phyloP scores from a whole-genome alignment of 2,888 invertebrate genomes.

The Pristionchus fissidentatus region DNA sequence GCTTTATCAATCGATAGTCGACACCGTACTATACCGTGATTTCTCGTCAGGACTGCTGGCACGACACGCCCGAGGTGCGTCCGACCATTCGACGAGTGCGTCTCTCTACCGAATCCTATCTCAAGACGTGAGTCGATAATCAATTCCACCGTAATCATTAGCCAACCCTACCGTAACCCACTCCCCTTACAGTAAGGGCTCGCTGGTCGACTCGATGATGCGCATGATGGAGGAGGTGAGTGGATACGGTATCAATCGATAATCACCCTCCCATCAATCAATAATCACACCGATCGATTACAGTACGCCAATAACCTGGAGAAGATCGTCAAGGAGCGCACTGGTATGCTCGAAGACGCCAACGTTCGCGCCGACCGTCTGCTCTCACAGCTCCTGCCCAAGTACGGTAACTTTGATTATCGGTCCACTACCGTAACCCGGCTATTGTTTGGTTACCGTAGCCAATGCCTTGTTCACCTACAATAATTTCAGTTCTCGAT shows the following conservation, averaged over 20 bases:
- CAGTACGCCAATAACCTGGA: slow-evolving; percentile 63
- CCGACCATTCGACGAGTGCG: slow-evolving; percentile 69
- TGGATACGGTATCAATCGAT: not conserved
- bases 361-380: slow-evolving; percentile 59
- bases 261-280: not conserved
- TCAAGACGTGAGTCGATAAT: slow-evolving; percentile 58
- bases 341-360: slow-evolving; percentile 61
- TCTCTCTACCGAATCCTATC: slow-evolving; percentile 61
- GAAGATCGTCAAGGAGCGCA: slow-evolving; percentile 60
- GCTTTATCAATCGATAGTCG: not conserved
- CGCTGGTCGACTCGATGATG: slow-evolving; percentile 65
- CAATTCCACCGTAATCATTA: not conserved
- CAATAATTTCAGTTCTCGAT: too few relatives aligned
- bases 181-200: slow-evolving; percentile 58
- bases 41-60: slow-evolving; percentile 61
- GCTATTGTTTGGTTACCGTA: not conserved
- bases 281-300: not conserved
- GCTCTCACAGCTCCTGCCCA: slow-evolving; percentile 61
- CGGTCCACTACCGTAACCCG: not conserved
- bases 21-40: not conserved
- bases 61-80: slow-evolving; percentile 59
- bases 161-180: not conserved
- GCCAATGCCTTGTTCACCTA: too few relatives aligned
- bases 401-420: slow-evolving; percentile 44
- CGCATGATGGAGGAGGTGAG: slow-evolving; percentile 62